A percentile compares a stretch with the other conserved stretches of the same genome.
Evolutionary conservation across 2,113 vertebrate genomes (phyloP).

Genomic region (Microcebus ravelobensis): DNA sequence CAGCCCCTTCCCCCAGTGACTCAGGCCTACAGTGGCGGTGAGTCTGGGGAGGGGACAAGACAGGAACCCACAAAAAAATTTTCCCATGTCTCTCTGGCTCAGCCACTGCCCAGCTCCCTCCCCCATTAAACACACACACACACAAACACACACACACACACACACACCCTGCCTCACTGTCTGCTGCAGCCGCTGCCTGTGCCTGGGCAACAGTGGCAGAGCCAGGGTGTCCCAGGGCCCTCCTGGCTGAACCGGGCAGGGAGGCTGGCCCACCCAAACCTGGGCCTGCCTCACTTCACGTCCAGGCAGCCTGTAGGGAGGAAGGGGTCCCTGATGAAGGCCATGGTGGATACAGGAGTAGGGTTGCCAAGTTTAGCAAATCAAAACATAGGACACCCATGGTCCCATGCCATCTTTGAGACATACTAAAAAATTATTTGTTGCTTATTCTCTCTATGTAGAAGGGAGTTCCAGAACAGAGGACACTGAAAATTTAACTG

Average conservation of each 20-base stretch:
- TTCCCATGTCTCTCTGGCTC: constrained; percentile 61
- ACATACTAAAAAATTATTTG: background rate
- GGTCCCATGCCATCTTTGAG: background rate
- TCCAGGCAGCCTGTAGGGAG: background rate
- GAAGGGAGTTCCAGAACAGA: background rate
- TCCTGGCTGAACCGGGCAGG: background rate
- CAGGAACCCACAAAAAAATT: constrained; percentile 72
- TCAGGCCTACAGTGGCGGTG: constrained; percentile 56
- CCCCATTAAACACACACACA: constrained; percentile 46
- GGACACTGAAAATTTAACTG: background rate
- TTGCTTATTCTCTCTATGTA: background rate
- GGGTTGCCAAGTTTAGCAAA: background rate
- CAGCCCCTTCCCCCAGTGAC: constrained; percentile 55
- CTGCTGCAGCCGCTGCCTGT: background rate
- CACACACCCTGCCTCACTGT: constrained; percentile 35
- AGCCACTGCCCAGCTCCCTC: constrained; percentile 31
- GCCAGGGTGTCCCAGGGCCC: background rate
- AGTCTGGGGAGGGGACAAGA: constrained; percentile 61
- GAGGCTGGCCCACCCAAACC: background rate
- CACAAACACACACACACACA: constrained; percentile 59
- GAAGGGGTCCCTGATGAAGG: background rate
- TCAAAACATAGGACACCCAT: background rate
- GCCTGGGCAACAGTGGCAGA: background rate
- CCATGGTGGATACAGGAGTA: background rate
- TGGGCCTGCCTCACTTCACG: background rate